phyloP scores from a whole-genome alignment of 2,113 vertebrate genomes.

The Brienomyrus longianalis region DNA sequence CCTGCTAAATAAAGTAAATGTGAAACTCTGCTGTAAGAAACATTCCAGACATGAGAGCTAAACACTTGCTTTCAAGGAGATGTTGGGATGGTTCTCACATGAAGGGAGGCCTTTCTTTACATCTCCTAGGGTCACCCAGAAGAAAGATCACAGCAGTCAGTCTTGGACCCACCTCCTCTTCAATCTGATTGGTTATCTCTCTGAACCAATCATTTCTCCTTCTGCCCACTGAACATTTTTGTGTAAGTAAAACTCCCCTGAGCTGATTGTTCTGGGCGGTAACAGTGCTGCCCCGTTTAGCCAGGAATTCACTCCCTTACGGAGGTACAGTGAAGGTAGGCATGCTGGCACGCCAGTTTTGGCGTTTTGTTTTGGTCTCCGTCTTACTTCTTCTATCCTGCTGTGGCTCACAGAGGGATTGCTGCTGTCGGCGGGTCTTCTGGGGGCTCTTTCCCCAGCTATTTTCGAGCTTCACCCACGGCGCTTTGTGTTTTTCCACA shows the following conservation, averaged over 20 bases:
- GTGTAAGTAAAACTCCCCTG: too few relatives aligned
- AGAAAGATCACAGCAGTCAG: background rate
- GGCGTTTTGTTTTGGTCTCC: constrained; percentile 18
- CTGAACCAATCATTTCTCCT: too few relatives aligned
- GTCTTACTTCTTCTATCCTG: constrained; percentile 2
- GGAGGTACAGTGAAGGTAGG: background rate
- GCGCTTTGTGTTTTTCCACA: constrained; percentile 34
- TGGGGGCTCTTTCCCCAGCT: constrained; percentile 20
- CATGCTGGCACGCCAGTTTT: constrained; percentile 10
- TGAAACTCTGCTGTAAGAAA: background rate
- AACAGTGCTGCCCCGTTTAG: background rate
- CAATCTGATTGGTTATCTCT: too few relatives aligned
- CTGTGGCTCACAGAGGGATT: constrained; percentile 14
- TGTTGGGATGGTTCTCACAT: background rate
- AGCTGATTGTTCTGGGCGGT: too few relatives aligned
- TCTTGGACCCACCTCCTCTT: background rate
- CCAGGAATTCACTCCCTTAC: background rate
- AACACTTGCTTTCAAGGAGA: background rate
- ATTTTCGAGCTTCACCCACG: constrained; percentile 24
- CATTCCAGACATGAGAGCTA: background rate
- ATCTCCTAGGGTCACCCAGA: background rate
- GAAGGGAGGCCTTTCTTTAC: background rate
- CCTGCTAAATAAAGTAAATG: background rate
- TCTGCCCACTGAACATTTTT: too few relatives aligned
- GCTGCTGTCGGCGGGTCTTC: constrained; percentile 20